Evolutionary conservation across 2,113 vertebrate species (phyloP), one percentile per base, ranked within the genome.

Genomic region (Lagopus leucura): DNA sequence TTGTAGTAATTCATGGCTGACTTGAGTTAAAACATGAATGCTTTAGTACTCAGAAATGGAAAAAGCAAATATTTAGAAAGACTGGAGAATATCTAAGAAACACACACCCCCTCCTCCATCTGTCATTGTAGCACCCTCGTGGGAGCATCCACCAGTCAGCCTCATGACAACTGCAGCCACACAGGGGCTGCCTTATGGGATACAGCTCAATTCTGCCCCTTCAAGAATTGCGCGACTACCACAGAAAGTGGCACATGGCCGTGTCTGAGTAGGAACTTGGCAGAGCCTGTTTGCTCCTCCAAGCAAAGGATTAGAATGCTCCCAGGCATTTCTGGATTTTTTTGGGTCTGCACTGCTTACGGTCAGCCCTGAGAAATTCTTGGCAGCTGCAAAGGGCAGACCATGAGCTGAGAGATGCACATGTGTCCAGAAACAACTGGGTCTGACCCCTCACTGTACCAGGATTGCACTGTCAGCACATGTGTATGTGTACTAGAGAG

Each of bases 341-440:
- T 67, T 67, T 22, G 34, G 83, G 78, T 50, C 87, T 64, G 61
- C 52, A 28, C 7, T 1, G 3, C 50, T 70, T n/a, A 66, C 0
- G 12, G 72, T 40, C 57, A 81, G 52, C 61, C 82, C 69, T 50
- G 6, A 80, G 87, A 86, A 95, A 95, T 97, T 90, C 87, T 48
- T 94, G 88, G 93, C 95, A 88, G 82, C n/a, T 48, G 38, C 40
- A 14, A 9, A 66, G 72, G 55, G 16, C 0, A 0, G 36, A 28
- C 83, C 17, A 7, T 61, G 64, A 30, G 78, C 82, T 86, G 92
- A 7, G 88, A 81, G 79, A 55, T 36, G 47, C 0, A 48, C 63
- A 42, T 21, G 73, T 72, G 87, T 48, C 85, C 85, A 61, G 55
- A 60, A 90, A 85, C 96, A 96, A 90, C 95, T 91, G 92, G 48